Evolutionary conservation across 1,140 invertebrate genomes (phyloP), one percentile per base, ranked within the genome.

Genomic region (Micrasema minimum): DNA sequence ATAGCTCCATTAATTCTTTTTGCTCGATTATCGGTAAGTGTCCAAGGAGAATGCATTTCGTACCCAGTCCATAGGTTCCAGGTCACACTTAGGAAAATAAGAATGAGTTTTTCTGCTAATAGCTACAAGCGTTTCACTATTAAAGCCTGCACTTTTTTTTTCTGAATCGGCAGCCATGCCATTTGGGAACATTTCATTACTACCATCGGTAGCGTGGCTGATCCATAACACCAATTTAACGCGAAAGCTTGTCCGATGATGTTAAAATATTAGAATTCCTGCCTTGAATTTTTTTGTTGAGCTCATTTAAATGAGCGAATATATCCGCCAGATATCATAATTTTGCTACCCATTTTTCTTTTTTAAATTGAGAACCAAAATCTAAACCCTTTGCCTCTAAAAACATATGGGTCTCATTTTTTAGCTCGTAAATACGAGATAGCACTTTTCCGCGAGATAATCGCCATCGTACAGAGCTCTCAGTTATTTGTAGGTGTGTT

Each of bases 261-360:
- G 59, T 43, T 62, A 62, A 62, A 43, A 62, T 62, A 62, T 62
- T 43, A 62, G 59, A 62, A 62, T 62, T 62, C 57, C 31, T 62
- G 38, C 59, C 59, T 43, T 18, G n/a, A 16, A 64, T 64, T 64
- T 64, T 16, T 31, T 4, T 64, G 57, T 61, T 61, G 57, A 61
- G 57, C 31, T 61, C 57, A 61, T 61, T 61, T 53, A 53, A 53
- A 53, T 53, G 9, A 53, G 50, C 50, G 50, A 23, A 23, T 53
- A 53, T 53, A 20, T 53, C 6, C 50, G 50, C 50, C 50, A 53
- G 20, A 53, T 53, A 53, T 23, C 12, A 4, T 18, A 53, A 20
- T 23, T 53, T 53, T 53, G 12, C 23, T 53, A 53, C 20, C 20
- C 50, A n/a, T n/a, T n/a, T n/a, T n/a, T n/a, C n/a, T n/a, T n/a